These are phyloP conservation scores for Teinopalpus imperialis DNA, from an alignment of 2,888 invertebrate genomes.

Conservation along the genomic window DNA sequence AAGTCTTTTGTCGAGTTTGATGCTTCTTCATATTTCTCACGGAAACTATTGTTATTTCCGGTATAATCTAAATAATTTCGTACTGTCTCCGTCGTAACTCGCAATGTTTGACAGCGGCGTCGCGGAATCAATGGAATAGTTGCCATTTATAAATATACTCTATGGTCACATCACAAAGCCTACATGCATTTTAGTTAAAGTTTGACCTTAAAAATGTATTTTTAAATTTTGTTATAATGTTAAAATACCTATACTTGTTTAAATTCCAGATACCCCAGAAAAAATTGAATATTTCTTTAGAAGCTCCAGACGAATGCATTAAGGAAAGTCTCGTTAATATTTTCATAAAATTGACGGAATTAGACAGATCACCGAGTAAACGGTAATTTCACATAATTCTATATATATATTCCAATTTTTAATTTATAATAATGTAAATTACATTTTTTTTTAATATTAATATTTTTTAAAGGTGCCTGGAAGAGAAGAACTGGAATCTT, in stretches of 20 bases:
- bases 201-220: neutral
- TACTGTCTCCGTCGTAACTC: conserved; percentile 42
- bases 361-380: conserved; percentile 46
- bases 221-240: conserved; percentile 8
- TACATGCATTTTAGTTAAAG: too few relatives aligned
- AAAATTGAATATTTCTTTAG: conserved; percentile 49
- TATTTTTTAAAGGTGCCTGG: conserved; percentile 80
- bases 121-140: conserved; percentile 61
- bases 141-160: conserved; percentile 41
- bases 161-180: neutral
- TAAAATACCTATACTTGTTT: neutral
- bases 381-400: conserved; percentile 41
- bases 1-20: conserved; percentile 69
- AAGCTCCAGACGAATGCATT: conserved; percentile 53
- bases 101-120: conserved; percentile 51
- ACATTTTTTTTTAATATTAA: conserved; percentile 10
- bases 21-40: conserved; percentile 71
- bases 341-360: conserved; percentile 58
- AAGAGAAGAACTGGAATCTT: conserved; percentile 84
- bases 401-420: neutral
- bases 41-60: conserved; percentile 14
- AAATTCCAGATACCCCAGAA: conserved; percentile 52
- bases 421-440: neutral
- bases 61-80: conserved; percentile 9
- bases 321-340: conserved; percentile 50